A percentile compares a stretch with the other conserved stretches of the same genome.
Conservation (phyloP, 2,888 invertebrate genomes). For the Stenichneumon culpator region DNA sequence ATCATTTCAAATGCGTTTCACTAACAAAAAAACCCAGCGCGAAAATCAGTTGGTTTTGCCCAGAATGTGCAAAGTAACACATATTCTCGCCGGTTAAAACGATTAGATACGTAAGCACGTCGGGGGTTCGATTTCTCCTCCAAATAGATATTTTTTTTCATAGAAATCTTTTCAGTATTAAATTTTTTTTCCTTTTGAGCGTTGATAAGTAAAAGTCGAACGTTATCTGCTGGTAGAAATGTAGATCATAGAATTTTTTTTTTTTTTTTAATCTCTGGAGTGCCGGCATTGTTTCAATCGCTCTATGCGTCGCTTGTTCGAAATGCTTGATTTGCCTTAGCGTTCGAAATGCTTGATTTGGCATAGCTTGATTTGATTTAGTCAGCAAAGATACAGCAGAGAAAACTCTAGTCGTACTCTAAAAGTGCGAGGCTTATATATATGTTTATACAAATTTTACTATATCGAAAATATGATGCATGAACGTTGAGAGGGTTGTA, state of each 20-base stretch:
- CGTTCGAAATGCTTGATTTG: too few relatives aligned
- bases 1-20: too few relatives aligned
- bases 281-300: neutral
- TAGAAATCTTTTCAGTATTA: conserved; percentile 60
- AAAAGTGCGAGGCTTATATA: too few relatives aligned
- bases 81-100: neutral
- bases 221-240: conserved; percentile 44
- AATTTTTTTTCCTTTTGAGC: conserved; percentile 42
- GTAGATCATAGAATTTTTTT: neutral
- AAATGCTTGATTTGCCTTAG: too few relatives aligned
- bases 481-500: conserved; percentile 43
- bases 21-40: too few relatives aligned
- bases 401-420: neutral
- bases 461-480: conserved; percentile 40
- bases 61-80: too few relatives aligned
- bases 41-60: too few relatives aligned
- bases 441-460: conserved; percentile 3
- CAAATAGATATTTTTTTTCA: conserved; percentile 24
- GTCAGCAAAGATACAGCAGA: conserved; percentile 11
- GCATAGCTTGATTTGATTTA: too few relatives aligned
- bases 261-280: conserved; percentile 27
- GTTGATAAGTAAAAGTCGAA: conserved; percentile 9
- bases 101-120: conserved; percentile 29
- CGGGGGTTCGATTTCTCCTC: conserved; percentile 27
- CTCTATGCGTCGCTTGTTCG: too few relatives aligned